Evolutionary conservation across 1,140 invertebrate genomes (phyloP), one percentile per base, ranked within the genome.

Genomic region (Meteorus sp.): DNA sequence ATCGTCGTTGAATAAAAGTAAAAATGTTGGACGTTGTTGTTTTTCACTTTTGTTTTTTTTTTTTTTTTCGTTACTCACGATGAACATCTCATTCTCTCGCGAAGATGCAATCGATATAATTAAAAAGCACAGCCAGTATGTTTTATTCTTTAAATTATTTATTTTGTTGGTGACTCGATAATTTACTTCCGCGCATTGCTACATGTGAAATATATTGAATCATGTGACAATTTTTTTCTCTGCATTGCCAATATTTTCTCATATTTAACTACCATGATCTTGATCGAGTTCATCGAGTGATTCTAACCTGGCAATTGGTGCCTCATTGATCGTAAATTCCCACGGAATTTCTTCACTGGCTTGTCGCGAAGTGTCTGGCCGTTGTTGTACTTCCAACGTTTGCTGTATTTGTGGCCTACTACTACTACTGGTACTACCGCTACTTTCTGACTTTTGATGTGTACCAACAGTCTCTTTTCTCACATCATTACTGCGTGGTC

Each of bases 231-330:
- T n/a, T n/a, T n/a, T 35, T 55, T 43, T 3, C 20, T 39, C 20
- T 44, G 4, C 19, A 22, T 20, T 33, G 11, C 51, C 37, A 25
- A 53, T 13, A 43, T 59, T 43, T 48, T 8, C 3, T 20, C 2
- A 33, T 29, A 53, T 63, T 72, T 76, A 78, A 77, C 73, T 72
- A 33, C 70, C 75, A 45, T 78, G 74, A 63, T 76, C 74, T 62
- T 81, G 79, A 71, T 86, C 85, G 56, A 87, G 78, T 72, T 88
- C 86, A 63, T 88, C 86, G 47, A 88, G 72, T 13, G 85, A 87
- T 64, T 88, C 86, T 59, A 87, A 74, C 66, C 84, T 84, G 25
- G 85, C 86, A 51, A 87, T 87, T 19, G 86, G 86, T 31, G 86
- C 85, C 67, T 82, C 77, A 53, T 75, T 78, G 48, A 81, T 78